Evolutionary conservation across 2,888 invertebrate genomes (phyloP), one percentile per base, ranked within the genome.

Genomic region (Acronicta leporina): DNA sequence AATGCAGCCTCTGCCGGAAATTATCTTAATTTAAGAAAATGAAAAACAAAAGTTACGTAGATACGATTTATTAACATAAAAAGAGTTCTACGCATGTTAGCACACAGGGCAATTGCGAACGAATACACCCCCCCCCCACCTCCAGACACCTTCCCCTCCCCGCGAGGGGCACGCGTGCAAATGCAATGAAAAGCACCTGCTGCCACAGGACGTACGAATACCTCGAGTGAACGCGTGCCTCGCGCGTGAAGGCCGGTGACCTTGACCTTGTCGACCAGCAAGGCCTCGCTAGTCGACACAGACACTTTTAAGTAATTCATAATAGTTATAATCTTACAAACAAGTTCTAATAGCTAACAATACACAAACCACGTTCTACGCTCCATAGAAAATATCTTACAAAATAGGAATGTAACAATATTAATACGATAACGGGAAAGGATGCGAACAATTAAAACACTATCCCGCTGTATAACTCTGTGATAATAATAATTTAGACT

Each of bases 361-460:
- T 72, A 73, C 69, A 73, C 61, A 55, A 59, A 59, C 55, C 63
- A 66, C 57, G 42, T 56, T 46, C 71, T 69, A 59, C 54, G 14
- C 14, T 54, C 44, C 62, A 61, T 68, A 76, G 52, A 58, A 65
- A 61, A 67, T 77, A 78, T 73, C 70, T 75, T 77, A 77, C 71
- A 71, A 62, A 64, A 79, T 56, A 76, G 77, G 77, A 77, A 79
- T 77, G 79, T 77, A 76, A 77, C 76, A 79, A 73, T 70, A 30
- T 30, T 30, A 68, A 73, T 73, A 75, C 69, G 59, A 52, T 16
- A 51, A 38, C 64, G 64, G 70, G 71, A 66, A 20, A 59, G 63
- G 46, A 54, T 44, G 64, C 59, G 35, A 67, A 61, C 76, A 60
- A 55, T 20, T 38, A 57, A 46, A 60, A 45, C 43, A 53, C 58